Evolutionary conservation across 2,888 invertebrate genomes (phyloP).

Genomic region (Calliopum simillimum): DNA sequence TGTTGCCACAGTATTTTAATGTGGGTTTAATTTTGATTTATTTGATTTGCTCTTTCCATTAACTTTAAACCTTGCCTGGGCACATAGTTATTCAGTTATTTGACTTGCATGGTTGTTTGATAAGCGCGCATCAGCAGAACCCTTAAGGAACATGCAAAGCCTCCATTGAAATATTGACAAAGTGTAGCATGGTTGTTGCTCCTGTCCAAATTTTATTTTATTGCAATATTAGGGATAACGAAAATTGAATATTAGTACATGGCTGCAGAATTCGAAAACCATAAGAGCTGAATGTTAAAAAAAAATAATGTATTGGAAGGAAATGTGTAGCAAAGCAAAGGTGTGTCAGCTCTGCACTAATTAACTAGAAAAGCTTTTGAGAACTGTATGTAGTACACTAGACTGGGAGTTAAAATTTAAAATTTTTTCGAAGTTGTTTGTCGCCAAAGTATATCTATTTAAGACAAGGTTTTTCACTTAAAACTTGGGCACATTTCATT

Average conservation of each 20-base stretch:
- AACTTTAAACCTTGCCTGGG: conserved; percentile 20
- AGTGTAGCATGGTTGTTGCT: neutral
- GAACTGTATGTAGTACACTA: neutral
- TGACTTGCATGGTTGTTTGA: too few relatives aligned
- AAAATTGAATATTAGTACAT: neutral
- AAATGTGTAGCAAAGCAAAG: neutral
- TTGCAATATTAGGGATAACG: conserved; percentile 5
- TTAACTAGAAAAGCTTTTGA: conserved; percentile 16
- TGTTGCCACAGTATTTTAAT: neutral
- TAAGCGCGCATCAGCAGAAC: too few relatives aligned
- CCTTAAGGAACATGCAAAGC: neutral
- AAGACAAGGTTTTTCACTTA: too few relatives aligned
- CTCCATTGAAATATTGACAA: conserved; percentile 4
- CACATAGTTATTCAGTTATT: too few relatives aligned
- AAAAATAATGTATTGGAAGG: neutral
- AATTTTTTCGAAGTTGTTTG: too few relatives aligned
- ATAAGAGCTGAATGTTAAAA: too few relatives aligned
- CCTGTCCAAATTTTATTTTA: neutral
- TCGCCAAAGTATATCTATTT: too few relatives aligned
- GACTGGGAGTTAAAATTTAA: too few relatives aligned
- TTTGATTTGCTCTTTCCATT: conserved; percentile 29
- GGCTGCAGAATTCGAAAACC: neutral
- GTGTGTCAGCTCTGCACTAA: conserved; percentile 19
- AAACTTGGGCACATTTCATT: too few relatives aligned
- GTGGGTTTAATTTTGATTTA: conserved; percentile 20